Evolutionary conservation across 2,113 vertebrate genomes (phyloP), one percentile per base, ranked within the genome.

Genomic region (Tauraco erythrolophus): DNA sequence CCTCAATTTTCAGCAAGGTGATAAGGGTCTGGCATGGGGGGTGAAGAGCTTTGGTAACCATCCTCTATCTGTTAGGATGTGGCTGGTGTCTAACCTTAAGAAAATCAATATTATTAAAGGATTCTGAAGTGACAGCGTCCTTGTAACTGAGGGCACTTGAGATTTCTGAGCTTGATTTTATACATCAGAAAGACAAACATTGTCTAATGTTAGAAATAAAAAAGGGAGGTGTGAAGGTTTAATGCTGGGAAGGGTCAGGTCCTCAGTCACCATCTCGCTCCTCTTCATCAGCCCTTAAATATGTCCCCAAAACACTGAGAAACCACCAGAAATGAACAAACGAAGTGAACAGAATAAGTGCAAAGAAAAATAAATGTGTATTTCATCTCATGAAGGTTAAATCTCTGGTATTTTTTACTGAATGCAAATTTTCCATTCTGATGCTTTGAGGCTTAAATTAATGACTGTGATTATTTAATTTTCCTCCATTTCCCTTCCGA

Each of bases 281-380:
- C 11, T 68, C 41, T 61, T 75, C 35, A 43, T 21, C 66, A 37
- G 12, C 72, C 45, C 9, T 53, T 72, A 69, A 65, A 57, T 6
- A 45, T 0, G 0, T 57, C 31, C 70, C 95, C n/a, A 56, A n/a
- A 68, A 14, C 14, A 50, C 70, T 51, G 64, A 82, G 61, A 88
- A 76, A 78, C 3, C 60, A 78, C 78, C 69, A 70, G 48, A 89
- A 94, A 94, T 28, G 82, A 96, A 78, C 22, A 88, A 84, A 91
- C 65, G 6, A 22, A 61, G 76, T 6, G 16, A 96, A 35, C 92
- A 77, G 62, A 14, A 43, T 43, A 91, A 69, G n/a, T 97, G 96
- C 97, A 97, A 97, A 96, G 87, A 97, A 97, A 97, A 97, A 97
- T 96, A 97, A 97, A 95, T 97, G 96, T 96, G 92, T 96, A 97